A percentile compares a stretch with the other conserved stretches of the same genome.
These are phyloP conservation scores for Malaclemys terrapin DNA, from an alignment of 2,113 vertebrate genomes.

Conservation along the genomic window DNA sequence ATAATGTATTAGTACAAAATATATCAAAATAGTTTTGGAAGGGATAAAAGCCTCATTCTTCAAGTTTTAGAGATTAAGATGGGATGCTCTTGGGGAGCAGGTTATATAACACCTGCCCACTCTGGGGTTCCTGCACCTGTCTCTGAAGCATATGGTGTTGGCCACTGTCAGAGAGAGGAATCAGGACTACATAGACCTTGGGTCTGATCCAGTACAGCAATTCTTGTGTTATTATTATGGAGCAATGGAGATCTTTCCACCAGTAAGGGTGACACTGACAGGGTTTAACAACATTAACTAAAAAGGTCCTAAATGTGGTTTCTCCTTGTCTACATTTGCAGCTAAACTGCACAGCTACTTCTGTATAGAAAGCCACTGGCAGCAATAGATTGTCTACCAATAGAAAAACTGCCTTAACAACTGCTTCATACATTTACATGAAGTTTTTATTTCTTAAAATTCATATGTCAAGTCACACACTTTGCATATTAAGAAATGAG, in stretches of 20 bases:
- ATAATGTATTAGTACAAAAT: too few relatives aligned
- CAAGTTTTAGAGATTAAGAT: not conserved
- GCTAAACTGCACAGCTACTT: not conserved
- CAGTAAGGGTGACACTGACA: not conserved
- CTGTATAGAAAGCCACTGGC: not conserved
- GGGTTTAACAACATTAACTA: accelerated
- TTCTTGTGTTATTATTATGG: not conserved
- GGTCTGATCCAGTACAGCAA: not conserved
- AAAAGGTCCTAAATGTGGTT: accelerated
- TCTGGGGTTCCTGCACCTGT: not conserved
- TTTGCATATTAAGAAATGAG: not conserved
- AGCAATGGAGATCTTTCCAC: not conserved
- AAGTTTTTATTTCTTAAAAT: not conserved
- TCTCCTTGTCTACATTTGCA: not conserved
- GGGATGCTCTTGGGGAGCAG: too few relatives aligned
- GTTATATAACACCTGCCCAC: too few relatives aligned
- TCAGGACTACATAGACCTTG: not conserved
- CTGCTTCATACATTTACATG: not conserved
- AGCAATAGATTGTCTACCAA: not conserved
- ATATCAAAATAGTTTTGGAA: too few relatives aligned
- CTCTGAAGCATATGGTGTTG: not conserved
- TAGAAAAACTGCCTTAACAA: not conserved
- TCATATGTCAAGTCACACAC: not conserved
- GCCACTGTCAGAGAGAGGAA: not conserved
- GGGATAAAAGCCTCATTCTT: too few relatives aligned